A percentile compares a stretch with the other conserved stretches of the same genome.
These are phyloP conservation scores for Chaunax sp. DNA, from an alignment of 2,797 vertebrate species.

Conservation along the genomic window DNA sequence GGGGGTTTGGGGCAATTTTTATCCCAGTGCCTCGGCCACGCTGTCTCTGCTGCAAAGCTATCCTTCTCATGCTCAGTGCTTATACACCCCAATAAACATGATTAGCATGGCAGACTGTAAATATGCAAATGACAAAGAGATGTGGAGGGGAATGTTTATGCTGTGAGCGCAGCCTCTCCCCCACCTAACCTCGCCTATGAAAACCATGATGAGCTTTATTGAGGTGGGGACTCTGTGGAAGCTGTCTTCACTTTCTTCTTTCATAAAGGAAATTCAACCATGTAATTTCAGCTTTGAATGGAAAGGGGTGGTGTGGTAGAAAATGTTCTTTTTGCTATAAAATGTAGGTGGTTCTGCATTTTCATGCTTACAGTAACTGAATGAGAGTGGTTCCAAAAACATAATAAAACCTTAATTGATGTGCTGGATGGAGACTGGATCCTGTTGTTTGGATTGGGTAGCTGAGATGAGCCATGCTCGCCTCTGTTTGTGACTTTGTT, in stretches of 20 bases:
- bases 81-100: conserved; percentile 71
- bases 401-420: not conserved
- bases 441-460: not conserved
- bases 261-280: conserved; percentile 61
- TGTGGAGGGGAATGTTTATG: conserved; percentile 65
- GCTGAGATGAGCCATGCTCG: not conserved
- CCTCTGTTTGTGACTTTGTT: not conserved
- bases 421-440: not conserved
- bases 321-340: not conserved
- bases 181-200: conserved; percentile 24
- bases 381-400: too few relatives aligned
- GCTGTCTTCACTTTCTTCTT: conserved; percentile 43
- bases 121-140: conserved; percentile 75
- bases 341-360: not conserved
- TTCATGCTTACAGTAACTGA: not conserved
- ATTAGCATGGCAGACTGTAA: conserved; percentile 76
- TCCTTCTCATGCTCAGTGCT: conserved; percentile 45
- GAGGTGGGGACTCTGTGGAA: conserved; percentile 44
- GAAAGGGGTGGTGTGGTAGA: conserved; percentile 18
- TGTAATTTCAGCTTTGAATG: conserved; percentile 63
- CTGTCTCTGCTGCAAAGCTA: conserved; percentile 44
- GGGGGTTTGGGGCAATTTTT: conserved; percentile 41
- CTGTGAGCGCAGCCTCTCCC: conserved; percentile 49
- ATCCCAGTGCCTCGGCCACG: conserved; percentile 23
- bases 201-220: conserved; percentile 53